Percentiles rank a stretch among this genome's conserved stretches.
phyloP scores from a whole-genome alignment of 2,888 invertebrate species.

The Prenolepis imparis region DNA sequence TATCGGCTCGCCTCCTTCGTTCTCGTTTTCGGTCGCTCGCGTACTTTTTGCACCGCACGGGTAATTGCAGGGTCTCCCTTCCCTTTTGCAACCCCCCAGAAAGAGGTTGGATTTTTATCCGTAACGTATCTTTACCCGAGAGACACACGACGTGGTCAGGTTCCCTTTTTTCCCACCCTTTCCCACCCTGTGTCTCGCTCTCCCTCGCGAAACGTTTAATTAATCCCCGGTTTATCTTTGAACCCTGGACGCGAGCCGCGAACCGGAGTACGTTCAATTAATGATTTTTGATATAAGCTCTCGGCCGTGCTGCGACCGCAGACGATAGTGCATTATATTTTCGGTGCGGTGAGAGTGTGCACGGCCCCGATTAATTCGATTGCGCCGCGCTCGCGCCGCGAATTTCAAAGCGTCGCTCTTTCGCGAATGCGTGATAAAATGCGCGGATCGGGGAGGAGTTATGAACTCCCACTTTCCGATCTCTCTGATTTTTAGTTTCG shows the following conservation, averaged over 20 bases:
- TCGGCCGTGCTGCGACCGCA: slow-evolving; percentile 50
- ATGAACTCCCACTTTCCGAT: slow-evolving; percentile 26
- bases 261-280: slow-evolving; percentile 57
- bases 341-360: slow-evolving; percentile 35
- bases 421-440: slow-evolving; percentile 41
- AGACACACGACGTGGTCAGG: slow-evolving; percentile 6
- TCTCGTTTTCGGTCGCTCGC: slow-evolving; percentile 43
- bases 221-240: slow-evolving; percentile 62
- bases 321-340: slow-evolving; percentile 55
- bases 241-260: slow-evolving; percentile 37
- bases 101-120: slow-evolving; percentile 36
- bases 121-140: slow-evolving; percentile 45
- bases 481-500: slow-evolving; percentile 47
- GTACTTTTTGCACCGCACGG: slow-evolving; percentile 48
- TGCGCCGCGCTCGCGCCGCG: slow-evolving; percentile 51
- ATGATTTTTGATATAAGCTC: slow-evolving; percentile 58
- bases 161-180: background rate
- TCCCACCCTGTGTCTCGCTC: background rate
- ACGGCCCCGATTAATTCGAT: slow-evolving; percentile 51
- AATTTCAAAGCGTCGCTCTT: slow-evolving; percentile 54
- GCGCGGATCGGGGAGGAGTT: slow-evolving; percentile 29
- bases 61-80: slow-evolving; percentile 42
- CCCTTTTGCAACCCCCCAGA: background rate
- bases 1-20: slow-evolving; percentile 48
- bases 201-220: slow-evolving; percentile 51